Conservation (phyloP, 37 sponge, comb jelly and placozoan genomes). For the Crambe crambe region DNA sequence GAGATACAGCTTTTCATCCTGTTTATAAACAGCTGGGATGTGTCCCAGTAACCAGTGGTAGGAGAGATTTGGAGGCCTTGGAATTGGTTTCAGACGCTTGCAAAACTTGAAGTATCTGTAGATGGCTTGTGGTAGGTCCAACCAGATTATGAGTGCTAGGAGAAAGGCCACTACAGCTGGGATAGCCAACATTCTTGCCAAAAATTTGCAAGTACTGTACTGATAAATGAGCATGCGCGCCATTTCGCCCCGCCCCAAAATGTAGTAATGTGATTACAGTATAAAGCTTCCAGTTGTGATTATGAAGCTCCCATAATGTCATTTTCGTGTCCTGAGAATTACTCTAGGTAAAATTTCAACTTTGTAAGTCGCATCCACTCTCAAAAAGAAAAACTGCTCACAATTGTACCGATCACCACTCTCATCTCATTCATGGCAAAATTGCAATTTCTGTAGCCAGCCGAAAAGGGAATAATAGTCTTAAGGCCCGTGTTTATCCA, state of each 20-base stretch:
- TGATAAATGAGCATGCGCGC: too few species aligned
- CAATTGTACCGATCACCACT: constrained; percentile 50
- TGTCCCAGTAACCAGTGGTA: not conserved
- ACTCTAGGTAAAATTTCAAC: constrained; percentile 20
- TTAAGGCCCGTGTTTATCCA: constrained; percentile 53
- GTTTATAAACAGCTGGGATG: not conserved
- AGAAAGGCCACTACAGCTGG: too few species aligned
- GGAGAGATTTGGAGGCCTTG: not conserved
- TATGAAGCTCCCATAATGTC: constrained; percentile 46
- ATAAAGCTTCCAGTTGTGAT: constrained; percentile 17
- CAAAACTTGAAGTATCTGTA: too few species aligned
- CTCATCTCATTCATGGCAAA: constrained; percentile 82
- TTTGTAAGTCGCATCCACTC: too few species aligned
- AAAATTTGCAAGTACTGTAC: too few species aligned
- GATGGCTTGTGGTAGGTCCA: too few species aligned
- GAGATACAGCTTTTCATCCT: not conserved
- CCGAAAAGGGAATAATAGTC: too few species aligned
- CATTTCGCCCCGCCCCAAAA: too few species aligned
- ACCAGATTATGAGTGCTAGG: too few species aligned
- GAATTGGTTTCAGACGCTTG: too few species aligned
- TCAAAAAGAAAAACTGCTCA: constrained; percentile 37
- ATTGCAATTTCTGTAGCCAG: constrained; percentile 84
- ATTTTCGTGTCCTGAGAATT: constrained; percentile 18
- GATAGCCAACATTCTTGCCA: too few species aligned
- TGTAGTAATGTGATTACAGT: too few species aligned